Conservation (phyloP, 2,797 vertebrate species). For the Micrastur ruficollis region DNA sequence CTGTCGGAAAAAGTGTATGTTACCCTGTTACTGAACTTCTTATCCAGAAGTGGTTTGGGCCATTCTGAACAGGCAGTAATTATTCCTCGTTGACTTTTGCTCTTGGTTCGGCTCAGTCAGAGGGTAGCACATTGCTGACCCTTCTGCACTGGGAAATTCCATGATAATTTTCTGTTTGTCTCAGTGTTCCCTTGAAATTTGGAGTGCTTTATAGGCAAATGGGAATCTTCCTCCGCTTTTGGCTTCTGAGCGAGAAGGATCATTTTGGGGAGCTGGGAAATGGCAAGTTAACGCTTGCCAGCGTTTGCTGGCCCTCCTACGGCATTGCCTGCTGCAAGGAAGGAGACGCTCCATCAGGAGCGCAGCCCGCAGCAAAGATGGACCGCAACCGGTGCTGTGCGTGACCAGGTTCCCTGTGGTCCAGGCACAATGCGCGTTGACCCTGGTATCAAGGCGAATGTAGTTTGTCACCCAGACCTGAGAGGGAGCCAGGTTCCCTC, state of each 20-base stretch:
- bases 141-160: neutral
- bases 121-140: rapidly evolving
- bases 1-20: neutral
- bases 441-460: neutral
- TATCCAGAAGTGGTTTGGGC: neutral
- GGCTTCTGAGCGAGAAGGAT: neutral
- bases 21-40: neutral
- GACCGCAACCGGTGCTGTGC: neutral
- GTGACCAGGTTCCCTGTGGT: neutral
- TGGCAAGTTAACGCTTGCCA: neutral
- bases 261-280: neutral
- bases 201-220: neutral
- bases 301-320: rapidly evolving
- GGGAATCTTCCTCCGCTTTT: neutral
- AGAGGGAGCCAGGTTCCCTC: neutral
- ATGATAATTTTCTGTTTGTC: neutral
- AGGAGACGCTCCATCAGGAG: neutral
- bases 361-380: neutral
- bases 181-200: neutral
- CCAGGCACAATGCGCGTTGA: neutral
- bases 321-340: neutral
- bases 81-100: neutral
- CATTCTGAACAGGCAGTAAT: neutral
- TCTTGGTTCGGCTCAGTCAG: neutral
- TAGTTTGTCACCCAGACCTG: neutral